A percentile compares a stretch with the other conserved stretches of the same genome.
These are phyloP conservation scores for Lerema accius DNA, from an alignment of 1,140 invertebrate genomes.

Conservation along the genomic window DNA sequence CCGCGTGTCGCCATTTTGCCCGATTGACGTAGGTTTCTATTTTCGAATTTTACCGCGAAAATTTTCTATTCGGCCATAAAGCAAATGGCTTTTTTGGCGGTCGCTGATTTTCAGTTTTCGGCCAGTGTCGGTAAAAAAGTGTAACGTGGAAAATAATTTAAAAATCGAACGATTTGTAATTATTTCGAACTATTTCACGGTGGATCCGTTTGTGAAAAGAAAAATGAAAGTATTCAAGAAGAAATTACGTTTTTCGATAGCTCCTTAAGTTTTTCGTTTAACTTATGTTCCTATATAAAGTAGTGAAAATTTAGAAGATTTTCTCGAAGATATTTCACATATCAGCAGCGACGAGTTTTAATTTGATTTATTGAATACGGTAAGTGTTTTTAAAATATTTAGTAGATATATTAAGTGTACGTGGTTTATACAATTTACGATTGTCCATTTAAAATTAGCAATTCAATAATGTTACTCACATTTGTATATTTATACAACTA, in stretches of 20 bases:
- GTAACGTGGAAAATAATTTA: slow-evolving; percentile 14
- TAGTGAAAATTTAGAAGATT: slow-evolving; percentile 38
- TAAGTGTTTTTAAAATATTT: slow-evolving; percentile 30
- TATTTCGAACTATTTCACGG: slow-evolving; percentile 46
- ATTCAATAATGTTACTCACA: too few relatives aligned
- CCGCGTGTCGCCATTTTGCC: slow-evolving; percentile 50
- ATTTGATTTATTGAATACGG: slow-evolving; percentile 12
- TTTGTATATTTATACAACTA: too few relatives aligned
- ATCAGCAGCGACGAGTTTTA: slow-evolving; percentile 52
- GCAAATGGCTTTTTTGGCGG: slow-evolving; percentile 51
- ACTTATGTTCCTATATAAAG: slow-evolving; percentile 35
- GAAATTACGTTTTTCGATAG: slow-evolving; percentile 77
- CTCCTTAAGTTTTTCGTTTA: slow-evolving; percentile 36
- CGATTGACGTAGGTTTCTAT: slow-evolving; percentile 53
- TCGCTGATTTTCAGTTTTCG: slow-evolving; percentile 31
- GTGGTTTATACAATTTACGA: too few relatives aligned
- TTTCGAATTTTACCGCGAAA: slow-evolving; percentile 63
- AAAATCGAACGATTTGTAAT: slow-evolving; percentile 32
- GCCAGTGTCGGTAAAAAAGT: slow-evolving; percentile 8
- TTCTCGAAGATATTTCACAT: slow-evolving; percentile 48
- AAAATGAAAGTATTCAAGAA: slow-evolving; percentile 80
- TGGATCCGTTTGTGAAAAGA: slow-evolving; percentile 77
- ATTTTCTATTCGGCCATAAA: slow-evolving; percentile 43
- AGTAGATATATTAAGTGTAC: too few relatives aligned
- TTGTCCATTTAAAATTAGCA: too few relatives aligned